These are phyloP conservation scores for Prinia subflava DNA, from an alignment of 2,113 vertebrate species.

Conservation along the genomic window DNA sequence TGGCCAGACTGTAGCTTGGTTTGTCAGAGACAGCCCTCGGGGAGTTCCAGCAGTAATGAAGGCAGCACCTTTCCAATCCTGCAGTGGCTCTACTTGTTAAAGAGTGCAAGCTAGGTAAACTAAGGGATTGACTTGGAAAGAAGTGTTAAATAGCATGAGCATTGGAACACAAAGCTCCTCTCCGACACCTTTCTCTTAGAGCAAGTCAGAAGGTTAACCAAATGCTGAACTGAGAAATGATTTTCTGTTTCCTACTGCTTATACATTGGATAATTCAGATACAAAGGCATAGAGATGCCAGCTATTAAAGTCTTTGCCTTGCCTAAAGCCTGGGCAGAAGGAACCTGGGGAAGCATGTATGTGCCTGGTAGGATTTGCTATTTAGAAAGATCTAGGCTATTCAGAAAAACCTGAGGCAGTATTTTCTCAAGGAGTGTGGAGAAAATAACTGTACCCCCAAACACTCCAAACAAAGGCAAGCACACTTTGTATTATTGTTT, in stretches of 20 bases:
- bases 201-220: neutral
- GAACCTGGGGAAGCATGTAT: neutral
- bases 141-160: neutral
- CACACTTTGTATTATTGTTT: neutral
- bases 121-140: neutral
- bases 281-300: neutral
- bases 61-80: neutral
- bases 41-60: neutral
- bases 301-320: neutral
- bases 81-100: neutral
- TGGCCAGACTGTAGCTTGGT: neutral
- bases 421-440: neutral
- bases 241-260: neutral
- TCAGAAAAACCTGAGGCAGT: neutral
- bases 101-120: neutral
- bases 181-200: neutral
- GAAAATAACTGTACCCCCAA: neutral
- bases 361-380: neutral
- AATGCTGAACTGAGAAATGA: neutral
- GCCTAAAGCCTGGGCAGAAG: neutral
- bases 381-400: neutral
- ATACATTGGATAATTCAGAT: neutral
- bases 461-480: neutral
- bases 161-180: neutral
- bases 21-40: neutral